These are phyloP conservation scores for Smithornis capensis DNA, from an alignment of 2,113 vertebrate genomes.

Conservation along the genomic window DNA sequence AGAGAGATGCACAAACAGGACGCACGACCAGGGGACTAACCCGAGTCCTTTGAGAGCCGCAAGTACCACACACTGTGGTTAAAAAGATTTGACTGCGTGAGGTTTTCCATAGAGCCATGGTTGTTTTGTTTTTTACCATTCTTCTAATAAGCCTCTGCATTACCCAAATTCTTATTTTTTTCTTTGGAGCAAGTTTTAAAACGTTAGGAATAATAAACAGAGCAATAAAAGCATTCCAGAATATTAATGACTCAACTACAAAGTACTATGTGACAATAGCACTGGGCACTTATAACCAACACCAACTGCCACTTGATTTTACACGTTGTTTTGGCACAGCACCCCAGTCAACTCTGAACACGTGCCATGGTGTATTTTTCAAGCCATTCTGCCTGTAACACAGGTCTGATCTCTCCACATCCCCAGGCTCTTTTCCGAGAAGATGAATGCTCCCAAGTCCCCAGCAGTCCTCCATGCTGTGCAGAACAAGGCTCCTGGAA, in stretches of 20 bases:
- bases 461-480: neutral
- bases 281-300: neutral
- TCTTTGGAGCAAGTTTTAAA: neutral
- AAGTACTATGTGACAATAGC: neutral
- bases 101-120: neutral
- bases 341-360: neutral
- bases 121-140: neutral
- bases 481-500: conserved; percentile 7
- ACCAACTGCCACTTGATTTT: neutral
- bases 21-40: neutral
- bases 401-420: neutral
- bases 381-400: neutral
- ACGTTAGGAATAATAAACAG: neutral
- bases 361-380: neutral
- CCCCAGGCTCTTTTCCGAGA: neutral
- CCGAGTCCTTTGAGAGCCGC: neutral
- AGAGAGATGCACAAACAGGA: neutral
- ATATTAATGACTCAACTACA: neutral
- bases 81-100: neutral
- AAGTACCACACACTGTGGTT: neutral
- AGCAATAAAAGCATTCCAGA: conserved; percentile 1
- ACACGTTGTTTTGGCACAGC: neutral
- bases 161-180: neutral
- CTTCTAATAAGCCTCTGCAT: neutral
- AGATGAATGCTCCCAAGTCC: neutral